These are phyloP conservation scores for Labeo calbasu DNA, from an alignment of 2,797 vertebrate genomes.

Conservation along the genomic window DNA sequence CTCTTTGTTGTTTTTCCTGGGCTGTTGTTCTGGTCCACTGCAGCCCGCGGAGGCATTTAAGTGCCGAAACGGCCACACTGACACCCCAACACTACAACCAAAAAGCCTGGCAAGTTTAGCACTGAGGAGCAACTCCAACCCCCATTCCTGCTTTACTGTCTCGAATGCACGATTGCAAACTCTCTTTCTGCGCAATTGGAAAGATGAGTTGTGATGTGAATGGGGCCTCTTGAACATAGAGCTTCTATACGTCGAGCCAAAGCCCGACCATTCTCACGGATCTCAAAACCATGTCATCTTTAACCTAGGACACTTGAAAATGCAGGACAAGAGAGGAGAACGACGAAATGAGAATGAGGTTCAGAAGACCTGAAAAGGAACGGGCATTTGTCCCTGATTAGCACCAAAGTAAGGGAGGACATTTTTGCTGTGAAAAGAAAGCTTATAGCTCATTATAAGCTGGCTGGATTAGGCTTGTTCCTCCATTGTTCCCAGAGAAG, in stretches of 20 bases:
- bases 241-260: slow-evolving; percentile 42
- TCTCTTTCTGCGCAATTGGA: neutral
- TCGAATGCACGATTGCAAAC: slow-evolving; percentile 7
- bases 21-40: slow-evolving; percentile 71
- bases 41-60: slow-evolving; percentile 43
- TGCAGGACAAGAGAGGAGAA: slow-evolving; percentile 37
- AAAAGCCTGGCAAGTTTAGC: neutral
- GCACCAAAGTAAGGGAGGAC: slow-evolving; percentile 75
- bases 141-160: slow-evolving; percentile 21
- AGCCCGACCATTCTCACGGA: slow-evolving; percentile 53
- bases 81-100: neutral
- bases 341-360: slow-evolving; percentile 46
- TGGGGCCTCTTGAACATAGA: slow-evolving; percentile 44
- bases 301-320: slow-evolving; percentile 52
- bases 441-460: slow-evolving; percentile 89
- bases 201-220: slow-evolving; percentile 19
- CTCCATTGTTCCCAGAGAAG: slow-evolving; percentile 74
- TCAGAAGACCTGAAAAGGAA: slow-evolving; percentile 70
- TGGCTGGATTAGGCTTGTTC: slow-evolving; percentile 76
- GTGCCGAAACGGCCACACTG: neutral
- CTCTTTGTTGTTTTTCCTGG: slow-evolving; percentile 48
- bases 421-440: slow-evolving; percentile 84
- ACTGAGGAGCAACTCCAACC: neutral
- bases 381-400: slow-evolving; percentile 81
- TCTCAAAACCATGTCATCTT: slow-evolving; percentile 45